Base-by-base conservation (phyloP, 2,888 invertebrate species). In the Chalcis sispes region DNA sequence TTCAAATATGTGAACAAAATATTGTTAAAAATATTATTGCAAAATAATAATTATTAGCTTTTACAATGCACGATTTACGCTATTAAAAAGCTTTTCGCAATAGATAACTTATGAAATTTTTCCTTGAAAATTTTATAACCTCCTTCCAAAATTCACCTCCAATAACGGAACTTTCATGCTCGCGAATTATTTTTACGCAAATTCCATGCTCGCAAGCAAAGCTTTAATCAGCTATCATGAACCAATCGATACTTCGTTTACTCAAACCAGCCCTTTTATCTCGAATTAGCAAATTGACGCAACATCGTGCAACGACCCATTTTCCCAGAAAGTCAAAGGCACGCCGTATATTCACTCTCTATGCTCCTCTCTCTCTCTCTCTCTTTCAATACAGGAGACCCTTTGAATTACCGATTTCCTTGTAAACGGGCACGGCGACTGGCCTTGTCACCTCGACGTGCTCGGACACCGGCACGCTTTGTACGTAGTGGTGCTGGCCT, bases 361-460 rank as follows among this genome's bases (percentile, higher is more conserved):
- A 2, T 56, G 29, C n/a, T 29, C n/a, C 56, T 56, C 29, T 29
- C 29, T 27, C 56, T 56, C 2, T 56, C 36, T 29, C 36, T 18
- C 58, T 59, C 58, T 15, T 46, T 15, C 13, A 36, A 36, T 36
- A 36, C 4, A 36, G 4, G 46, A 46, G 2, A 15, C n/a, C 15
- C 54, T 42, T 56, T 69, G 66, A 62, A 80, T 84, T 82, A 89
- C 93, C 91, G 1, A 93, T 89, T 83, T 93, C 93, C 84, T 93
- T 93, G 84, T 93, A 92, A 74, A 93, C 91, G 61, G 93, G 93
- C 46, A 93, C 91, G 0, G 92, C 91, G 59, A 93, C 91, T 0
- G 93, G 93, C 81, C 91, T 93, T 52, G 93, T 92, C 82, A 94
- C 93, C 84, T 94, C 92, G 0, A 94, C 90, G 80, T 93, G 93